Base-by-base conservation (phyloP, 2,113 vertebrate species). In the Sprattus sprattus region DNA sequence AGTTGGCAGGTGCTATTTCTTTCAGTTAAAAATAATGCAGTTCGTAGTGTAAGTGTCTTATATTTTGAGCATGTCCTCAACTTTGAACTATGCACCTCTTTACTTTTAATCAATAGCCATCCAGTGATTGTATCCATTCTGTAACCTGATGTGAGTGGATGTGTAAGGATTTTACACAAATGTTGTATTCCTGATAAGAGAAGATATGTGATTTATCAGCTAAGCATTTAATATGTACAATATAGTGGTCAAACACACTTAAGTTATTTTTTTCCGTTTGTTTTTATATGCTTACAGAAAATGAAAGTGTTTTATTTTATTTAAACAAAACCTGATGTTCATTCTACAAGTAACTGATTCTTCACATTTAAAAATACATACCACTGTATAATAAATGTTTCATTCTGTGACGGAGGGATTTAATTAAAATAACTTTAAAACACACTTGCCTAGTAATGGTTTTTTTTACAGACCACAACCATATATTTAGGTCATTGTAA, bases 381-480 rank as follows among this genome's bases (percentile, higher is more conserved):
- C 47, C n/a, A 52, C 49, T 78, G 71, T 78, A 78, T 78, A 78
- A 39, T 78, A 78, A 78, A 78, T 78, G 71, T 78, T 78, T 78
- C 71, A 78, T 78, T 78, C 11, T 50, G 85, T 84, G 89, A 88
- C 85, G 71, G 85, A 89, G 91, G 88, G 86, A 78, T 78, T 78
- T 78, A 78, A 78, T 87, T 86, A 82, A 89, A 88, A 89, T 87
- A 87, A 90, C 86, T 91, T 91, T 88, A 87, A 92, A 91, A 84
- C 88, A 82, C 85, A 89, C 90, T 67, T 86, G 39, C 46, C 28
- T 83, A 13, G 50, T 85, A 45, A 25, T 83, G 49, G 89, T 91
- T 86, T 92, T 86, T 85, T 90, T 90, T 88, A 86, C 86, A 87
- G 3, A 78, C 28, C 28, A 32, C 71, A 39, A 78, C 3, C 28